Percentiles rank a stretch among this genome's conserved stretches.
Conservation (phyloP, 2,888 invertebrate genomes). For the Amphipyra tragopoginis region DNA sequence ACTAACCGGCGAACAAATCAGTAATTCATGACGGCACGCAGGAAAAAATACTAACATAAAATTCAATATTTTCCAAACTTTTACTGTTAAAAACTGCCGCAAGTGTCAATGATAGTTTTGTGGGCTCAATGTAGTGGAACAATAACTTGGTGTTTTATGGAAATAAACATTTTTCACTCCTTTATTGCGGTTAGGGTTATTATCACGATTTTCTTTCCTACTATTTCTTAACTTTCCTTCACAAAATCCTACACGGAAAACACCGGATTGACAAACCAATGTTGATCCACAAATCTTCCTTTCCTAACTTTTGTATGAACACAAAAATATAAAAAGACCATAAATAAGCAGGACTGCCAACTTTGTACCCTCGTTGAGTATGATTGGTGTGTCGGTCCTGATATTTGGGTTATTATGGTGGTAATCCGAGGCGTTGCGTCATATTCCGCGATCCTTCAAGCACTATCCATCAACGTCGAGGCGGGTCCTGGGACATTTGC, state of each 20-base stretch:
- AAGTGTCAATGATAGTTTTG: not conserved
- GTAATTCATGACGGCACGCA: constrained; percentile 28
- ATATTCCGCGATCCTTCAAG: constrained; percentile 18
- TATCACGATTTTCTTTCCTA: not conserved
- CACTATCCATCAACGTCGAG: constrained; percentile 52
- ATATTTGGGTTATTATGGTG: constrained; percentile 48
- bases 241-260: constrained; percentile 22
- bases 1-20: constrained; percentile 18
- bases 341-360: constrained; percentile 29
- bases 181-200: no score
- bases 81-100: not conserved
- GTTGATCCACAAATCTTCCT: constrained; percentile 37
- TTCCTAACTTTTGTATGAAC: constrained; percentile 33
- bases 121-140: no score
- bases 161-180: not conserved
- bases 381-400: constrained; percentile 41
- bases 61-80: constrained; percentile 17
- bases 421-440: constrained; percentile 34
- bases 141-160: no score
- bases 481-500: constrained; percentile 39
- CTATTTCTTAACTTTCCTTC: constrained; percentile 3
- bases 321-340: constrained; percentile 39
- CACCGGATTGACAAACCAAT: constrained; percentile 19
- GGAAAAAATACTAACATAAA: constrained; percentile 9
- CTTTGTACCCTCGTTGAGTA: constrained; percentile 41